These are phyloP conservation scores for Mystacides longicornis DNA, from an alignment of 2,888 invertebrate genomes.

Conservation along the genomic window DNA sequence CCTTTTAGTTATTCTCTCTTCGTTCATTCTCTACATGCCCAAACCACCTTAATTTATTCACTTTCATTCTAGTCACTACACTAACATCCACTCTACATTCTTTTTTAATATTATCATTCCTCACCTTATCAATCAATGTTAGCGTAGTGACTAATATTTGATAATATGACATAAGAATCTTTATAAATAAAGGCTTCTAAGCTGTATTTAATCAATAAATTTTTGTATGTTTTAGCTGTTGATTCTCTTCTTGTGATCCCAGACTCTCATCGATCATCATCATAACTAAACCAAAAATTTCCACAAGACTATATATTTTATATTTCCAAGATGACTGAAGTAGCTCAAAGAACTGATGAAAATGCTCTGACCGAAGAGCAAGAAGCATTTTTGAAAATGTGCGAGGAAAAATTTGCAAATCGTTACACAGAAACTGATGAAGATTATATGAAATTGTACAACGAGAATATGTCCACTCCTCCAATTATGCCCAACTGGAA, in stretches of 20 bases:
- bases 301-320: background rate
- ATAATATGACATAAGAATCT: too few relatives aligned
- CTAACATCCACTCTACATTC: too few relatives aligned
- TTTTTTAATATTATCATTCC: too few relatives aligned
- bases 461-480: constrained; percentile 33
- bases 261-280: constrained; percentile 3
- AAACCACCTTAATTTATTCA: too few relatives aligned
- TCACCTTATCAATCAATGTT: too few relatives aligned
- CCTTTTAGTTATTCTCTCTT: too few relatives aligned
- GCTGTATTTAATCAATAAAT: too few relatives aligned
- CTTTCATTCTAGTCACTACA: too few relatives aligned
- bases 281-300: background rate
- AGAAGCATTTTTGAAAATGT: constrained; percentile 36
- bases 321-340: background rate
- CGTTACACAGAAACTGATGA: constrained; percentile 37
- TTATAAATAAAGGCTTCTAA: too few relatives aligned
- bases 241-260: constrained; percentile 13
- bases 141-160: too few relatives aligned
- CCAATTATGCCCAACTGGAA: constrained; percentile 40
- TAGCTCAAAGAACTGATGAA: constrained; percentile 5
- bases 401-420: constrained; percentile 36
- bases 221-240: constrained; percentile 9
- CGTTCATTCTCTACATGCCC: too few relatives aligned
- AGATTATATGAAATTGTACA: constrained; percentile 36
- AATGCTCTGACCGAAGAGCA: constrained; percentile 33